Percentiles rank a stretch among this genome's conserved stretches.
Evolutionary conservation across 2,113 vertebrate genomes (phyloP).

Genomic region (Brevimyrus niger): DNA sequence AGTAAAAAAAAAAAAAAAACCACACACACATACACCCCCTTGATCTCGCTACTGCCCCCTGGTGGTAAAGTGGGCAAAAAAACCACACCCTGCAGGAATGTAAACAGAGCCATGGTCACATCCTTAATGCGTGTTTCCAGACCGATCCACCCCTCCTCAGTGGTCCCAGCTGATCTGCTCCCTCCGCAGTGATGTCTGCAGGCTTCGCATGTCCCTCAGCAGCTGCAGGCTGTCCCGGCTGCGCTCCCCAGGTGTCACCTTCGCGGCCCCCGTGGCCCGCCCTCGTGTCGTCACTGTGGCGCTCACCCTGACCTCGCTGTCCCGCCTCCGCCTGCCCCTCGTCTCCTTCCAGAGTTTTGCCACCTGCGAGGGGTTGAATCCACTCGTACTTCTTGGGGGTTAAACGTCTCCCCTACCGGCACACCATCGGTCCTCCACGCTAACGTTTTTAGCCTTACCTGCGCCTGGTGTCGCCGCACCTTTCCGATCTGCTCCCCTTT

Average conservation of each 20-base stretch:
- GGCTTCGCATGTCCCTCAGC: constrained; percentile 83
- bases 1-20: background rate
- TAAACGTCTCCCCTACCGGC: background rate
- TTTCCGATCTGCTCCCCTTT: constrained; percentile 90
- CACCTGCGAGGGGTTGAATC: constrained; percentile 51
- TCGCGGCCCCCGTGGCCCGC: constrained; percentile 48
- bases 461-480: constrained; percentile 70
- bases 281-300: constrained; percentile 54
- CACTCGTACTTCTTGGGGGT: background rate
- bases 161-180: constrained; percentile 64
- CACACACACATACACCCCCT: background rate
- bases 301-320: constrained; percentile 46
- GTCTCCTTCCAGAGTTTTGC: constrained; percentile 66
- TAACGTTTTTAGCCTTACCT: constrained; percentile 54
- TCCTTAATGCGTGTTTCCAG: background rate
- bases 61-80: background rate
- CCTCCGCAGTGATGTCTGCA: constrained; percentile 77
- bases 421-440: background rate
- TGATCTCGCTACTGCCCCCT: background rate
- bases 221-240: constrained; percentile 77
- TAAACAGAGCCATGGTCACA: background rate
- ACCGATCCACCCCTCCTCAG: constrained; percentile 31
- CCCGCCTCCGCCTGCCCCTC: constrained; percentile 42
- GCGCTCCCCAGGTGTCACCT: constrained; percentile 69
- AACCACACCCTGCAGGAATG: background rate